These are phyloP conservation scores for Dendrocopos noguchii DNA, from an alignment of 2,113 vertebrate species.

Conservation along the genomic window DNA sequence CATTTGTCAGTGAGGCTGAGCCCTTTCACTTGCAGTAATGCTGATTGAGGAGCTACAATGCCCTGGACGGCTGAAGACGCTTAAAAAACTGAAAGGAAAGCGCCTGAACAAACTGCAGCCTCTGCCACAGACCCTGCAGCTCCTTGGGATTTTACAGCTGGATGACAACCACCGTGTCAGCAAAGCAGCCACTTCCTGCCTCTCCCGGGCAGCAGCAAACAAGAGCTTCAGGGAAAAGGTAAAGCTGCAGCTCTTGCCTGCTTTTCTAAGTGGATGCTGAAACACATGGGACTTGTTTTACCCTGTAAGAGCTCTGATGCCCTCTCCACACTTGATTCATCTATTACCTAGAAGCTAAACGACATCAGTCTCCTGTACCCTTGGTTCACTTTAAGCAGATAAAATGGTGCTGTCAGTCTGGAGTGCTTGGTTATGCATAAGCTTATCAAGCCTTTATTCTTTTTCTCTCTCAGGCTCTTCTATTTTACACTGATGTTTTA, in stretches of 20 bases:
- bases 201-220: constrained; percentile 73
- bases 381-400: not conserved
- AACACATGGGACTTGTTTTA: not conserved
- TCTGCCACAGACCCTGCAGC: constrained; percentile 79
- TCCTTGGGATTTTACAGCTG: constrained; percentile 84
- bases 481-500: constrained; percentile 85
- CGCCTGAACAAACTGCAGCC: constrained; percentile 84
- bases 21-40: constrained; percentile 69
- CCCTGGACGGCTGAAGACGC: constrained; percentile 75
- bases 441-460: not conserved
- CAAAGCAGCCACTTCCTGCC: constrained; percentile 77
- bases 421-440: rapidly evolving
- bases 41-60: constrained; percentile 81
- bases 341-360: not conserved
- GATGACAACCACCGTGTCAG: constrained; percentile 85
- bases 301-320: rapidly evolving
- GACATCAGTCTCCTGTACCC: rapidly evolving
- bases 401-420: not conserved
- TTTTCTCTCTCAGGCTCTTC: constrained; percentile 76
- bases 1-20: not conserved
- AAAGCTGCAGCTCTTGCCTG: not conserved
- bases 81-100: constrained; percentile 84
- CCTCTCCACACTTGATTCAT: rapidly evolving
- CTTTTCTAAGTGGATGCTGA: not conserved
- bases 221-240: constrained; percentile 86